Evolutionary conservation across 2,888 invertebrate species (phyloP).

Genomic region (Agrochola lota): DNA sequence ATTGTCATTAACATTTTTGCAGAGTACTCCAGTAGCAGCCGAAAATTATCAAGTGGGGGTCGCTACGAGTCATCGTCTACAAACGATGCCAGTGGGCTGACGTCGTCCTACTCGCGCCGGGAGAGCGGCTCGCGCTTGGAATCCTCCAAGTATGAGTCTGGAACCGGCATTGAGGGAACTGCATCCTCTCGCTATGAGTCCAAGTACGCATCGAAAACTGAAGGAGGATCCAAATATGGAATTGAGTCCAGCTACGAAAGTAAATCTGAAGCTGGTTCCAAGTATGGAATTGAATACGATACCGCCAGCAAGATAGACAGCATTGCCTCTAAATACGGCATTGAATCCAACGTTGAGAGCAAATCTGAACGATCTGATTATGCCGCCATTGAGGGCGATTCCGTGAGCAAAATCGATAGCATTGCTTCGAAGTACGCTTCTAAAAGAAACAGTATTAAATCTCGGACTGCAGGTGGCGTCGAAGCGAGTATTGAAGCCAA

Average conservation of each 20-base stretch:
- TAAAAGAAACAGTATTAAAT: slow-evolving; percentile 72
- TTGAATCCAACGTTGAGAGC: slow-evolving; percentile 72
- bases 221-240: slow-evolving; percentile 71
- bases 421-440: slow-evolving; percentile 72
- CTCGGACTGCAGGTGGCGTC: slow-evolving; percentile 73
- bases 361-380: slow-evolving; percentile 67
- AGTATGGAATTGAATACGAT: slow-evolving; percentile 77
- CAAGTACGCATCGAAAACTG: slow-evolving; percentile 78
- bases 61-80: slow-evolving; percentile 84
- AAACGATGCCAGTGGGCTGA: slow-evolving; percentile 78
- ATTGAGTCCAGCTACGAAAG: slow-evolving; percentile 78
- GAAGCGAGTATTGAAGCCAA: slow-evolving; percentile 70
- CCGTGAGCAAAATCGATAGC: slow-evolving; percentile 67
- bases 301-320: slow-evolving; percentile 71
- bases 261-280: slow-evolving; percentile 77
- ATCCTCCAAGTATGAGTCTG: slow-evolving; percentile 78
- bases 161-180: slow-evolving; percentile 79
- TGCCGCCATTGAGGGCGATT: slow-evolving; percentile 62
- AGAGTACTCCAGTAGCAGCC: slow-evolving; percentile 87
- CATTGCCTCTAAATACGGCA: slow-evolving; percentile 80
- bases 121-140: slow-evolving; percentile 84
- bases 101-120: slow-evolving; percentile 81
- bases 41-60: slow-evolving; percentile 81
- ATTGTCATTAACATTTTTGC: not conserved
- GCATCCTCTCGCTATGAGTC: slow-evolving; percentile 83